Percentiles rank a stretch among this genome's conserved stretches.
Evolutionary conservation across 2,888 invertebrate species (phyloP).

Genomic region (Seira ritae): DNA sequence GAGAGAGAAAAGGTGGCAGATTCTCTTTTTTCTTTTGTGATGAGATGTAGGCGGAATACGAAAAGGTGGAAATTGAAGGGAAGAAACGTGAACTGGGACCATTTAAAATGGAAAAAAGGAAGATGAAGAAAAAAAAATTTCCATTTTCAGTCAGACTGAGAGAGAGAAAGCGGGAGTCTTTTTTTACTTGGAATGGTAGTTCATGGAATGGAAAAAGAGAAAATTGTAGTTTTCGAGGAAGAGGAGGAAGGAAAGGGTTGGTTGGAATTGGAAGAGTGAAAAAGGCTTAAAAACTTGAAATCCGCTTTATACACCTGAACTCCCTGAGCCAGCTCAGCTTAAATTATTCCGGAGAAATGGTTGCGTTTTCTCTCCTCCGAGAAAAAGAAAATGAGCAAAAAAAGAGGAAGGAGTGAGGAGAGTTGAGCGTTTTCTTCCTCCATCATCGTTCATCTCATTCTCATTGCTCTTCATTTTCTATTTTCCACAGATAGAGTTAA

Average conservation of each 20-base stretch:
- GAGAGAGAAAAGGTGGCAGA: slow-evolving; percentile 13
- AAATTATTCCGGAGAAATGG: slow-evolving; percentile 49
- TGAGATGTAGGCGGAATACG: slow-evolving; percentile 18
- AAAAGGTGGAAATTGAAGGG: slow-evolving; percentile 43
- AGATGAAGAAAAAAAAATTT: slow-evolving; percentile 43
- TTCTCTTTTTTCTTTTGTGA: background rate
- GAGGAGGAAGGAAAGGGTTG: slow-evolving; percentile 17
- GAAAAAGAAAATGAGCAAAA: slow-evolving; percentile 20
- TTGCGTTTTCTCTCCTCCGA: slow-evolving; percentile 24
- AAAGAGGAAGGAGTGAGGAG: background rate
- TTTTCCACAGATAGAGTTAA: background rate
- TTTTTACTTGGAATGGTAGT: too few species aligned
- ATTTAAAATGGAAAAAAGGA: slow-evolving; percentile 43
- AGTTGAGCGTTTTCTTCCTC: background rate
- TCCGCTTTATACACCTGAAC: slow-evolving; percentile 61
- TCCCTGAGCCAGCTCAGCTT: slow-evolving; percentile 52
- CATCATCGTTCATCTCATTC: too few species aligned
- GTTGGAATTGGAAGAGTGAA: slow-evolving; percentile 25
- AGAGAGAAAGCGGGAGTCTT: too few species aligned
- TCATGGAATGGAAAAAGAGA: slow-evolving; percentile 8
- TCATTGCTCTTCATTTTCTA: background rate
- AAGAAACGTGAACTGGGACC: slow-evolving; percentile 41
- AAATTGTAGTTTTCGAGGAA: slow-evolving; percentile 5
- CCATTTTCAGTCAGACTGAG: slow-evolving; percentile 24
- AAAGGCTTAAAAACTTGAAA: slow-evolving; percentile 52